Base-by-base conservation (phyloP, 2,888 invertebrate genomes). In the Metacarcinus magister region DNA sequence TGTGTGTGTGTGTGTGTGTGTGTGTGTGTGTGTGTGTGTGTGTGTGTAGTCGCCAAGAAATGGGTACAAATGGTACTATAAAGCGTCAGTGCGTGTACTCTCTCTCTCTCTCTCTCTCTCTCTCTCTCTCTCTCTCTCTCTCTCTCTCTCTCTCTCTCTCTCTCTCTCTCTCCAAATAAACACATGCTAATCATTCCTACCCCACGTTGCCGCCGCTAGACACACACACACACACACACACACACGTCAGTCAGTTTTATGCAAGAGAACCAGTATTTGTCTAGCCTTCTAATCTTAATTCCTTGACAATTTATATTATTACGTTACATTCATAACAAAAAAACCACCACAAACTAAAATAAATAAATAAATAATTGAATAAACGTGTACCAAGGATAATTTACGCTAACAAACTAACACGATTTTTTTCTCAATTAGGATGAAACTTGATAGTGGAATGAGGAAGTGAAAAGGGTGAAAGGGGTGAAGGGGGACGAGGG, bases 231-330 rank as follows among this genome's bases (percentile, higher is more conserved):
- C 23, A 23, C 60, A 60, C 60, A 60, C 60, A 60, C 60, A 60
- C 60, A 60, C 54, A 28, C 75, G 75, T 75, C n/a, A 75, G 75
- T 75, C 28, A 28, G 75, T 75, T n/a, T 75, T 75, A 75, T 75
- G n/a, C 75, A 75, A 75, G 75, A 23, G 75, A 75, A 75, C 19
- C 60, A 60, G 19, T 23, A 60, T 5, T 4, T 23, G 60, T 60
- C 23, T 60, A 5, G 39, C 39, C 39, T 39, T 60, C 60, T 60
- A 60, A 23, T 60, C 60, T 60, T 23, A 0, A 23, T 60, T 60
- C 23, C 23, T 60, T 10, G 23, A 4, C 60, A 2, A 60, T 4
- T 60, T 19, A 16, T 23, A 54, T 13, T 19, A 19, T 54, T 19
- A 19, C 19, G 23, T 60, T 60, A 60, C 60, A 19, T 60, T 60